These are phyloP conservation scores for Parnassius smintheus DNA, from an alignment of 2,888 invertebrate species.

Conservation along the genomic window DNA sequence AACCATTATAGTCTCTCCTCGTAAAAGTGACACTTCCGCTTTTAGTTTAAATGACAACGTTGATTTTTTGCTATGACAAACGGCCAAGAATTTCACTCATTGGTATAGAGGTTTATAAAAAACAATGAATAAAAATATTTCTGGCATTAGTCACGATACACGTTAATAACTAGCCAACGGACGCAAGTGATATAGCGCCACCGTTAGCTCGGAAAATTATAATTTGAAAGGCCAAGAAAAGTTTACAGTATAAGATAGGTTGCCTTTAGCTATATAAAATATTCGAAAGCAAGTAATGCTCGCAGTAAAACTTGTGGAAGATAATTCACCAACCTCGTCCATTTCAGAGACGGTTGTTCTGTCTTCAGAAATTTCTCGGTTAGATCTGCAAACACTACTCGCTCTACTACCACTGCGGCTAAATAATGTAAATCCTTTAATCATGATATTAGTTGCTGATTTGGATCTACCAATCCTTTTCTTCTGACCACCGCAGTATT, in stretches of 20 bases:
- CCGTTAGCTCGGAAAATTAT: constrained; percentile 43
- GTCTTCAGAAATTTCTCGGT: constrained; percentile 83
- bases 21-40: constrained; percentile 52
- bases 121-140: constrained; percentile 59
- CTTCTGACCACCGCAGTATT: constrained; percentile 57
- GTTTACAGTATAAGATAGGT: constrained; percentile 51
- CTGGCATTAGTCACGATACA: constrained; percentile 61
- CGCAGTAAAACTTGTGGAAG: constrained; percentile 33
- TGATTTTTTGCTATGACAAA: constrained; percentile 46
- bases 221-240: constrained; percentile 45
- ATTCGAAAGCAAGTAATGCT: constrained; percentile 38
- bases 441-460: constrained; percentile 91
- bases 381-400: constrained; percentile 75
- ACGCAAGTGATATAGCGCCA: constrained; percentile 46
- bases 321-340: constrained; percentile 80
- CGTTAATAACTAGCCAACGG: constrained; percentile 46
- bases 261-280: not conserved
- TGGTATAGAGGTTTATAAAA: constrained; percentile 42
- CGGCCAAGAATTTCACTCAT: constrained; percentile 53
- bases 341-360: constrained; percentile 83
- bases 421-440: constrained; percentile 89
- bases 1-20: constrained; percentile 27
- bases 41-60: constrained; percentile 51
- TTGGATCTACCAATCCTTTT: constrained; percentile 82
- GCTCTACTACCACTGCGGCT: constrained; percentile 78